phyloP scores from a whole-genome alignment of 2,113 vertebrate species.

The Poeciliopsis prolifica region DNA sequence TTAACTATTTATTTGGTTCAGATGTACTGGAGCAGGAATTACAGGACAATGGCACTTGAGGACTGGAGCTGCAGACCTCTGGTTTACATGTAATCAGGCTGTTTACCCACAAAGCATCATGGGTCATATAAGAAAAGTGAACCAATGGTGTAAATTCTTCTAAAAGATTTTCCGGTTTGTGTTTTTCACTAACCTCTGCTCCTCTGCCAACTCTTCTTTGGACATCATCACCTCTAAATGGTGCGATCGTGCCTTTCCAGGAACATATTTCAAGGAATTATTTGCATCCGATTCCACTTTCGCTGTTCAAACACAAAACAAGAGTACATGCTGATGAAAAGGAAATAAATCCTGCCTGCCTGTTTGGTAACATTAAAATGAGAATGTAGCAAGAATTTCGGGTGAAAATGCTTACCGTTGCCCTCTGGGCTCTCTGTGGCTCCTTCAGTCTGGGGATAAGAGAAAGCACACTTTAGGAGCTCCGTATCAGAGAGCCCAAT shows the following conservation, averaged over 20 bases:
- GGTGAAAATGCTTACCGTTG: constrained; percentile 43
- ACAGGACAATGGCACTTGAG: too few relatives aligned
- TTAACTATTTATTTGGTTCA: too few relatives aligned
- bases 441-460: constrained; percentile 62
- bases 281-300: constrained; percentile 19
- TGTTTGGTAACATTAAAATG: accelerated
- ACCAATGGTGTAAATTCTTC: background rate
- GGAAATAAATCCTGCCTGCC: accelerated
- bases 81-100: background rate
- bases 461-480: constrained; percentile 75
- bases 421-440: constrained; percentile 53
- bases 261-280: constrained; percentile 85
- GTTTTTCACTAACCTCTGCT: constrained; percentile 85
- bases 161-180: background rate
- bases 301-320: constrained; percentile 31
- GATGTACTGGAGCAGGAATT: too few relatives aligned
- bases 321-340: background rate
- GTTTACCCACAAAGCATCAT: background rate
- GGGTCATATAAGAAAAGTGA: background rate
- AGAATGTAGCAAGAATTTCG: background rate
- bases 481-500: constrained; percentile 73
- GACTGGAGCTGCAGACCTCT: too few relatives aligned
- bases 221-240: constrained; percentile 93
- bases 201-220: constrained; percentile 91
- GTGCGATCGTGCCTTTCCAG: constrained; percentile 89